Conservation (phyloP, 2,113 vertebrate genomes). For the Saguinus midas region DNA sequence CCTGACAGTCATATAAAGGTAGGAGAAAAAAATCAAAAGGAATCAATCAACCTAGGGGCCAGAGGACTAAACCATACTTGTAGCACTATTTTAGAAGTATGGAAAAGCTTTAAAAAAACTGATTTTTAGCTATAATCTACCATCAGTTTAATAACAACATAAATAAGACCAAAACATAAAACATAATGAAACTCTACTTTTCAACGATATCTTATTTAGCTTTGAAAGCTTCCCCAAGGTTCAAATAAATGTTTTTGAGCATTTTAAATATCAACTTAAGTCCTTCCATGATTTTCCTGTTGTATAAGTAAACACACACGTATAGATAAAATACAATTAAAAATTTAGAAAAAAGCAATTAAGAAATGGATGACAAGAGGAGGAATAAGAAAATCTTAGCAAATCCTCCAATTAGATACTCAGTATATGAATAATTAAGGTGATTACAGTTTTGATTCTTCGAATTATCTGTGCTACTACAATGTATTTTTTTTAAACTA, state of each 20-base stretch:
- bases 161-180: background rate
- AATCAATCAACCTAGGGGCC: background rate
- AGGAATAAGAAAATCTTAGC: background rate
- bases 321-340: background rate
- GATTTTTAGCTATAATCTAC: conserved; percentile 21
- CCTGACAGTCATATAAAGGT: background rate
- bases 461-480: background rate
- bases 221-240: background rate
- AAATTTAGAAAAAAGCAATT: conserved; percentile 17
- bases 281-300: conserved; percentile 1
- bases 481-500: conserved; percentile 31
- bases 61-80: background rate
- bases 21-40: background rate
- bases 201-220: background rate
- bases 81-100: background rate
- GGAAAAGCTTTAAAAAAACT: background rate
- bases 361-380: background rate
- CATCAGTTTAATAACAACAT: background rate
- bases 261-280: conserved; percentile 44
- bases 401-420: background rate
- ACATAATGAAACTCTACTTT: background rate
- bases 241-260: conserved; percentile 36
- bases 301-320: background rate
- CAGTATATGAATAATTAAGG: background rate
- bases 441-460: conserved; percentile 34